phyloP scores from a whole-genome alignment of 64 coral and sea anemone genomes.

The Anthopleura sola region DNA sequence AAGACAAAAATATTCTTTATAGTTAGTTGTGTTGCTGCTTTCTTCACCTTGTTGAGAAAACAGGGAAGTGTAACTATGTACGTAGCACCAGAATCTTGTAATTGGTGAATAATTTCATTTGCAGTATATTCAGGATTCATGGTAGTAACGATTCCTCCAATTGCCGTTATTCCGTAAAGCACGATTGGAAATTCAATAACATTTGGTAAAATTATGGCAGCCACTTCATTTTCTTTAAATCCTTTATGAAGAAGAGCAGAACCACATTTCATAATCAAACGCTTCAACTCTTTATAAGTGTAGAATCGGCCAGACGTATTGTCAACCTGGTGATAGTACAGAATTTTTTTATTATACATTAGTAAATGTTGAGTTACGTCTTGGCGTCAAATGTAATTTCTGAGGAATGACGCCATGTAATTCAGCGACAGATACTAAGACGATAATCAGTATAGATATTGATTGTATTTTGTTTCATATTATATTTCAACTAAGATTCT shows the following conservation, averaged over 20 bases:
- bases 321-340: neutral
- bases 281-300: slow-evolving; percentile 41
- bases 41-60: slow-evolving; percentile 50
- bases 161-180: slow-evolving; percentile 35
- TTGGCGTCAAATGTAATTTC: too few species aligned
- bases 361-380: too few species aligned
- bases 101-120: slow-evolving; percentile 48
- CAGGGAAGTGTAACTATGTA: slow-evolving; percentile 43
- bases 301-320: slow-evolving; percentile 15
- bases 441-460: too few species aligned
- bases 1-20: slow-evolving; percentile 60
- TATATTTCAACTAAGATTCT: too few species aligned
- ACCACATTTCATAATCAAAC: slow-evolving; percentile 32
- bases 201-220: slow-evolving; percentile 63
- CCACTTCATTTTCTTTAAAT: slow-evolving; percentile 59
- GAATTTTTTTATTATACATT: neutral
- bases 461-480: too few species aligned
- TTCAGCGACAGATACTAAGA: too few species aligned
- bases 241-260: slow-evolving; percentile 70
- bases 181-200: slow-evolving; percentile 55
- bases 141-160: slow-evolving; percentile 65
- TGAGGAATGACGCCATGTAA: too few species aligned
- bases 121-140: slow-evolving; percentile 68
- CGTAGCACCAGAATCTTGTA: slow-evolving; percentile 44
- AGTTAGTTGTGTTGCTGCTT: slow-evolving; percentile 28